These are phyloP conservation scores for Abramis brama DNA, from an alignment of 2,113 vertebrate species.

Conservation along the genomic window DNA sequence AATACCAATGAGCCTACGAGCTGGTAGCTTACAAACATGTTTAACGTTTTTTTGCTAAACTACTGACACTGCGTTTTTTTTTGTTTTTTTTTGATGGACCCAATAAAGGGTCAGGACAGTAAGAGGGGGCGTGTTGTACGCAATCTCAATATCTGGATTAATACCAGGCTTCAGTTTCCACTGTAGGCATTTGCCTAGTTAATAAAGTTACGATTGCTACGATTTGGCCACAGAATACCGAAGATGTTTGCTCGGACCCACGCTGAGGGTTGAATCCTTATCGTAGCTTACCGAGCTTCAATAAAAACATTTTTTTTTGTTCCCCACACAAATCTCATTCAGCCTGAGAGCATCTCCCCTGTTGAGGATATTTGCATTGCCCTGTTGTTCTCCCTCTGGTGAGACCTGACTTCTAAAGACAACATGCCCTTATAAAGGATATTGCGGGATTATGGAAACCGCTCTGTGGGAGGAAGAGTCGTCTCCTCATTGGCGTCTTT, in stretches of 20 bases:
- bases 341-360: conserved; percentile 68
- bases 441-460: conserved; percentile 81
- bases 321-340: conserved; percentile 59
- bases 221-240: conserved; percentile 39
- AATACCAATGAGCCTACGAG: conserved; percentile 87
- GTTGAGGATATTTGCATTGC: conserved; percentile 57
- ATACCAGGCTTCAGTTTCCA: conserved; percentile 17
- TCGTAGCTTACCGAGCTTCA: conserved; percentile 35
- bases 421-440: conserved; percentile 77
- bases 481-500: conserved; percentile 76
- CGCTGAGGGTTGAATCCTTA: conserved; percentile 46
- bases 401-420: conserved; percentile 77
- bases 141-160: neutral
- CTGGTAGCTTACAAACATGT: conserved; percentile 53
- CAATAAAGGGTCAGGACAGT: neutral
- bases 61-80: neutral
- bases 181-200: conserved; percentile 22
- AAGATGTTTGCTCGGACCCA: conserved; percentile 42
- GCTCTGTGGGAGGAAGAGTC: conserved; percentile 78
- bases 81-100: neutral
- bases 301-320: conserved; percentile 50
- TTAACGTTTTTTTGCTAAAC: conserved; percentile 24
- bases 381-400: conserved; percentile 64
- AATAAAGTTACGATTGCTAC: conserved; percentile 43
- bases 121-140: neutral